These are phyloP conservation scores for Perognathus longimembris DNA, from an alignment of 2,113 vertebrate genomes.

Conservation along the genomic window DNA sequence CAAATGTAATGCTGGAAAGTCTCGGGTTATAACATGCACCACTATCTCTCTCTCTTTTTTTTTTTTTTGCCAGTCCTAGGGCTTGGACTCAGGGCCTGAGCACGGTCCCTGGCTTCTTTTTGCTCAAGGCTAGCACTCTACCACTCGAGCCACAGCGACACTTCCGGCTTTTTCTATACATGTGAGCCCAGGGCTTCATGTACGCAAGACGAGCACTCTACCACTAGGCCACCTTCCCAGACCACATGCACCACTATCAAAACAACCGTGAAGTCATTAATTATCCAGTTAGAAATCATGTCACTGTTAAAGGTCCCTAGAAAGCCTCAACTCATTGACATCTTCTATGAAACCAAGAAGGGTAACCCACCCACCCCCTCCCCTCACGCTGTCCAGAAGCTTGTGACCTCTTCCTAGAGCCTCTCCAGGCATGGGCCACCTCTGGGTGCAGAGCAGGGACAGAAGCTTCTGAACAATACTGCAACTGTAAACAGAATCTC, in stretches of 20 bases:
- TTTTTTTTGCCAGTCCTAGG: too few species aligned
- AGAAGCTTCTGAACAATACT: not conserved
- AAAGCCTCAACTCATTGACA: conserved; percentile 81
- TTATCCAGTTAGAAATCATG: conserved; percentile 85
- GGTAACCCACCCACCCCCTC: conserved; percentile 74
- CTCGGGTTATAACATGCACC: conserved; percentile 62
- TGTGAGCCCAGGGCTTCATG: too few species aligned
- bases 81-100: too few species aligned
- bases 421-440: too few species aligned
- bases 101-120: too few species aligned
- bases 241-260: conserved; percentile 68
- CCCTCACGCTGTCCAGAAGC: conserved; percentile 62
- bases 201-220: too few species aligned
- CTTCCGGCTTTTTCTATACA: too few species aligned
- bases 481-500: conserved; percentile 20
- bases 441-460: too few species aligned
- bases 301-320: conserved; percentile 84
- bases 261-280: conserved; percentile 82
- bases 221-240: too few species aligned
- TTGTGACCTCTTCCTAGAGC: not conserved
- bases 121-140: too few species aligned
- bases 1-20: not conserved
- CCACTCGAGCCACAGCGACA: too few species aligned
- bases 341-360: conserved; percentile 63
- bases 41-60: too few species aligned